Conservation (phyloP, 2,113 vertebrate species). For the Rhynchomys soricoides region DNA sequence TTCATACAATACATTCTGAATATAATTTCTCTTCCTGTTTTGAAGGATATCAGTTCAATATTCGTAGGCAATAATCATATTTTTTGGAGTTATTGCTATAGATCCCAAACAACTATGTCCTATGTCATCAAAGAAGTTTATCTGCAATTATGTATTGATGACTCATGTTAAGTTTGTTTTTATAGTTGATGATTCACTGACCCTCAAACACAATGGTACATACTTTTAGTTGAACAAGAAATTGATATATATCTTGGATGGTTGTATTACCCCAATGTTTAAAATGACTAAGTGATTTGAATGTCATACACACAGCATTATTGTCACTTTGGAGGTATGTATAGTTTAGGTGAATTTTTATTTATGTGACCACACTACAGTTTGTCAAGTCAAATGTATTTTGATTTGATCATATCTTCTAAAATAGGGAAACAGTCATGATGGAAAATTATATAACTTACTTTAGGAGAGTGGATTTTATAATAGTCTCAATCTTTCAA, state of each 20-base stretch:
- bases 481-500: background rate
- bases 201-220: background rate
- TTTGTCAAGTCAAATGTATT: background rate
- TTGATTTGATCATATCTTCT: background rate
- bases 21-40: background rate
- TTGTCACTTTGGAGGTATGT: background rate
- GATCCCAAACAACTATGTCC: background rate
- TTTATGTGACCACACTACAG: background rate
- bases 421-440: background rate
- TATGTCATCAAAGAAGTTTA: background rate
- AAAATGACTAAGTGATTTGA: background rate
- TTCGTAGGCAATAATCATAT: constrained; percentile 13
- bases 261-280: background rate
- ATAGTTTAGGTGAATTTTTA: background rate
- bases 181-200: background rate
- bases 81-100: background rate
- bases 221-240: background rate
- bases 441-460: background rate
- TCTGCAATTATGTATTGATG: background rate
- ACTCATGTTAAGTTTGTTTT: background rate
- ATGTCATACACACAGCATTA: background rate
- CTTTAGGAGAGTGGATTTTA: background rate
- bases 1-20: background rate
- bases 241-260: background rate
- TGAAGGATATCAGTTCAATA: background rate